Evolutionary conservation across 2,113 vertebrate species (phyloP).

Genomic region (Mustela lutreola): DNA sequence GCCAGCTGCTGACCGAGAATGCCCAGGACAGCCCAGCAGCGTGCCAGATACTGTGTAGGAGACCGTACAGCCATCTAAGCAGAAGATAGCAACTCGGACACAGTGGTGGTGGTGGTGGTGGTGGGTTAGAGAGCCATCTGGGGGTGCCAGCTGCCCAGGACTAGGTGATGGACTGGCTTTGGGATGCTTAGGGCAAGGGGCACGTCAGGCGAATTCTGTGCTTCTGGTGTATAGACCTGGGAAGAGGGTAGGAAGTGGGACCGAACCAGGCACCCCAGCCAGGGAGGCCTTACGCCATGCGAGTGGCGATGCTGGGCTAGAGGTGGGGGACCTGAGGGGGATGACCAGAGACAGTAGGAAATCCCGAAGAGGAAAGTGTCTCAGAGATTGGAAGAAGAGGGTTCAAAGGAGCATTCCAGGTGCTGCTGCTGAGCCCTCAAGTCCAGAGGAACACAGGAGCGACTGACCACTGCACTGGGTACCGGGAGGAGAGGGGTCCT

Average conservation of each 20-base stretch:
- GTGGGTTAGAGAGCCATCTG: neutral
- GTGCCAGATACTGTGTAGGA: neutral
- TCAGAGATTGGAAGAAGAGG: neutral
- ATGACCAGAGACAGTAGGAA: neutral
- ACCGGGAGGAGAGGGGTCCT: neutral
- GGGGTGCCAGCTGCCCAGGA: neutral
- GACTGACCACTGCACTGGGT: neutral
- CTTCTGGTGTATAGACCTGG: neutral
- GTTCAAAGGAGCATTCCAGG: neutral
- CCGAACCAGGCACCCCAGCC: neutral
- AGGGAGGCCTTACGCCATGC: rapidly evolving
- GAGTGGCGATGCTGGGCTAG: neutral
- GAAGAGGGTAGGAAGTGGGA: neutral
- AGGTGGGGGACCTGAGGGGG: neutral
- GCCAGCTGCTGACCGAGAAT: neutral
- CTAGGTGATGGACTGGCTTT: no score
- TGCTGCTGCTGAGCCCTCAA: neutral
- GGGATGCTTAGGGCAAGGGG: no score
- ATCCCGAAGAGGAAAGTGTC: neutral
- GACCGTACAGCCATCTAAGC: neutral
- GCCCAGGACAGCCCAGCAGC: rapidly evolving
- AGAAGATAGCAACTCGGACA: neutral
- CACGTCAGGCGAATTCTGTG: rapidly evolving
- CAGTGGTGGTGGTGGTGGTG: no score
- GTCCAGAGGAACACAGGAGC: neutral